phyloP scores from a whole-genome alignment of 2,797 vertebrate genomes.

The Rhinophrynus dorsalis region DNA sequence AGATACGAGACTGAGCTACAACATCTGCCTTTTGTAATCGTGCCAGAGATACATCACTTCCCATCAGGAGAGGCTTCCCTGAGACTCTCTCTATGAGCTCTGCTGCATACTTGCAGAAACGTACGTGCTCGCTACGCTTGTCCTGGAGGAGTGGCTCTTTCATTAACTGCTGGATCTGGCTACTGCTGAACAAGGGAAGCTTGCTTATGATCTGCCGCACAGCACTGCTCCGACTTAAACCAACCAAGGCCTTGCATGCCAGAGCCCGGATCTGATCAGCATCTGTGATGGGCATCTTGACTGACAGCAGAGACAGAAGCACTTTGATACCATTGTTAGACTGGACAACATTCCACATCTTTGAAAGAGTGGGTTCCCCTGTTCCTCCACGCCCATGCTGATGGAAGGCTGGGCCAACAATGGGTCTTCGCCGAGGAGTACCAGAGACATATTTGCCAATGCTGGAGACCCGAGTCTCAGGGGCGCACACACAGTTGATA shows the following conservation, averaged over 20 bases:
- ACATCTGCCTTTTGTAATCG: conserved; percentile 94
- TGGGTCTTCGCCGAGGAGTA: conserved; percentile 87
- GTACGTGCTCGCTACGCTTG: conserved; percentile 96
- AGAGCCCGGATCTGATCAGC: conserved; percentile 95
- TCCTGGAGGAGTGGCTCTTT: conserved; percentile 97
- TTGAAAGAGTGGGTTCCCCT: conserved; percentile 88
- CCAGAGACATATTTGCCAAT: conserved; percentile 96
- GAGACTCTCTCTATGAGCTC: conserved; percentile 96
- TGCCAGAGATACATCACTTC: conserved; percentile 93
- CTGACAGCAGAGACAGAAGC: conserved; percentile 88
- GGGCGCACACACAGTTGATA: conserved; percentile 96
- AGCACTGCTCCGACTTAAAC: conserved; percentile 87
- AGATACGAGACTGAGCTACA: conserved; percentile 94
- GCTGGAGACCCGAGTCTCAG: conserved; percentile 93
- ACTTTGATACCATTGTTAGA: conserved; percentile 99
- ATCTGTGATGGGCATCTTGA: conserved; percentile 98
- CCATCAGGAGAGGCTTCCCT: conserved; percentile 91
- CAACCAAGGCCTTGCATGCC: conserved; percentile 94
- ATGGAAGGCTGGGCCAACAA: conserved; percentile 48
- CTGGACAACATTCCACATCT: conserved; percentile 99
- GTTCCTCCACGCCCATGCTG: conserved; percentile 84
- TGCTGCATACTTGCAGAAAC: conserved; percentile 94
- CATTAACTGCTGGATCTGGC: conserved; percentile 98
- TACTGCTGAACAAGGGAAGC: conserved; percentile 94
- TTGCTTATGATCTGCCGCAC: conserved; percentile 98